Percentiles rank a stretch among this genome's conserved stretches.
Evolutionary conservation across 2,113 vertebrate species (phyloP).

Genomic region (Desmodus rotundus): DNA sequence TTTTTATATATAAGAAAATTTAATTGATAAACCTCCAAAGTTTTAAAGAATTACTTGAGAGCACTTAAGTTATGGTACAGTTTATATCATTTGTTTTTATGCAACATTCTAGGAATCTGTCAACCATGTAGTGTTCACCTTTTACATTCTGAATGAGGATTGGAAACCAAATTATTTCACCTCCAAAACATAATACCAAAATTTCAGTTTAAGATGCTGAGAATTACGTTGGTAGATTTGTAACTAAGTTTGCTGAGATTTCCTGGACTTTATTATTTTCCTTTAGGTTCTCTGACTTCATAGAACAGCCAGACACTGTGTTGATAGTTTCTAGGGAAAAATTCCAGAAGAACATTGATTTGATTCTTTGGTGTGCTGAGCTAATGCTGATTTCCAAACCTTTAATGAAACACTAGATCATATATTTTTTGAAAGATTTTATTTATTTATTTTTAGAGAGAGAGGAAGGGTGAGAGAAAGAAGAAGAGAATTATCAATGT

Average conservation of each 20-base stretch:
- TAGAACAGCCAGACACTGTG: not conserved
- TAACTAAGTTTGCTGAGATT: not conserved
- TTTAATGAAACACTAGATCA: not conserved
- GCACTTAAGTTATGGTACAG: not conserved
- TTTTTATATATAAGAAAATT: not conserved
- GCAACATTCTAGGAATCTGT: not conserved
- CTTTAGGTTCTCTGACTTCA: constrained; percentile 17
- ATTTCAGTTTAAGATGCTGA: not conserved
- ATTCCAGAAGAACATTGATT: not conserved
- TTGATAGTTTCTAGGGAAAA: not conserved
- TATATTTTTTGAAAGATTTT: not conserved
- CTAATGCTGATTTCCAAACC: not conserved
- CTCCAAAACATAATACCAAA: not conserved
- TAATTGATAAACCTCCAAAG: not conserved
- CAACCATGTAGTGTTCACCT: not conserved
- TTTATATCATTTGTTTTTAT: not conserved
- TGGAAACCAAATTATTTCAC: constrained; percentile 22
- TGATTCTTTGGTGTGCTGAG: not conserved
- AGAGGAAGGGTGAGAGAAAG: no score
- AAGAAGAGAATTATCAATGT: no score
- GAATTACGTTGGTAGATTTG: not conserved
- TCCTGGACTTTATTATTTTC: not conserved
- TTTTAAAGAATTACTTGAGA: constrained; percentile 3
- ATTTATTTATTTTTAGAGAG: no score
- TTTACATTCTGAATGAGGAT: not conserved